Evolutionary conservation across 2,113 vertebrate species (phyloP).

Genomic region (Astur gentilis): DNA sequence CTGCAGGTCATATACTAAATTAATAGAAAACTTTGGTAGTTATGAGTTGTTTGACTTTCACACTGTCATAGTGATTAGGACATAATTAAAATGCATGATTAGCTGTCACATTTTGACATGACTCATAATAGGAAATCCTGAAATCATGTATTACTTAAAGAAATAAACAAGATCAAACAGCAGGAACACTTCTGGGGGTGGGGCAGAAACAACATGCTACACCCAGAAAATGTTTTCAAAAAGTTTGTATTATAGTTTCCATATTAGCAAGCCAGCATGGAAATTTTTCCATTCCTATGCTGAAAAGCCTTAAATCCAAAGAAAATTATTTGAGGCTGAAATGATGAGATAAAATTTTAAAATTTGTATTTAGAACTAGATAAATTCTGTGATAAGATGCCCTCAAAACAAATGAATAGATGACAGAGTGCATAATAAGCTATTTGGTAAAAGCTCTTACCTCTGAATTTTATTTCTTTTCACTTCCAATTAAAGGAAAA

Average conservation of each 20-base stretch:
- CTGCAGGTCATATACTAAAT: slow-evolving; percentile 80
- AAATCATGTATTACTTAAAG: not conserved
- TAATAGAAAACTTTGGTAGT: not conserved
- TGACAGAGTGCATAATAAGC: not conserved
- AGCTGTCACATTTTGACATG: not conserved
- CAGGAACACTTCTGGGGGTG: not conserved
- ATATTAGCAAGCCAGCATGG: not conserved
- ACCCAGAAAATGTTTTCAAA: not conserved
- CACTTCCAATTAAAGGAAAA: not conserved
- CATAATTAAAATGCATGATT: not conserved
- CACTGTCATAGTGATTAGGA: not conserved
- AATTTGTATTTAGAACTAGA: not conserved
- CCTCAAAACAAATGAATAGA: not conserved
- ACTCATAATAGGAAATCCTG: not conserved
- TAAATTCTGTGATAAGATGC: not conserved
- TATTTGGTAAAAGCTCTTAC: not conserved
- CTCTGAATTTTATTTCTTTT: not conserved
- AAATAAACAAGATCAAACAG: not conserved
- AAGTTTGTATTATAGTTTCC: not conserved
- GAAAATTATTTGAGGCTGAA: not conserved
- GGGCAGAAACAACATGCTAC: not conserved
- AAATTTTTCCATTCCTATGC: not conserved
- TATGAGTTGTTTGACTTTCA: not conserved
- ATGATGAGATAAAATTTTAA: not conserved
- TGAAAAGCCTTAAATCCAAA: not conserved